Conservation (phyloP, 1,140 invertebrate genomes). For the Phortica variegata region DNA sequence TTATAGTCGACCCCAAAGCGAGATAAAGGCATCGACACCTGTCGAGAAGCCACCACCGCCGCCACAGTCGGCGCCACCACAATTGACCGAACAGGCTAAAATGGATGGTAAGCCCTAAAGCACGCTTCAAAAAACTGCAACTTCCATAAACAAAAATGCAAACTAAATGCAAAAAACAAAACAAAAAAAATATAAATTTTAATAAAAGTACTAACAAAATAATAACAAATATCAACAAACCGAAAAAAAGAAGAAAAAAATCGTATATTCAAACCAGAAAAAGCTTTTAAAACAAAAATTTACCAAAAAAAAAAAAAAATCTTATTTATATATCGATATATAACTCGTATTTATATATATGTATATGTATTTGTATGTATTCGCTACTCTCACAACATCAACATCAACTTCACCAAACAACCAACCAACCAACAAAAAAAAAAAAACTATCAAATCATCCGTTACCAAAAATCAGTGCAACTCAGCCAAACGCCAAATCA, state of each 20-base stretch:
- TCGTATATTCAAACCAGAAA: constrained; percentile 25
- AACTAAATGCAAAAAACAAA: constrained; percentile 13
- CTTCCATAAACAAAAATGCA: constrained; percentile 43
- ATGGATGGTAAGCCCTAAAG: constrained; percentile 56
- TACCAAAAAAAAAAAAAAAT: constrained; percentile 4
- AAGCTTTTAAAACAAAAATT: constrained; percentile 53
- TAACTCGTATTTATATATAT: constrained; percentile 52
- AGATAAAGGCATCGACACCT: constrained; percentile 69
- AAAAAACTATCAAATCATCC: constrained; percentile 10
- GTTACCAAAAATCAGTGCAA: background rate
- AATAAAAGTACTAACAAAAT: constrained; percentile 15
- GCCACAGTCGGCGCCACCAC: constrained; percentile 67
- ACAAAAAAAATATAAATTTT: constrained; percentile 21
- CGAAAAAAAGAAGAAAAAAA: constrained; percentile 8
- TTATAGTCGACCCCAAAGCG: constrained; percentile 67
- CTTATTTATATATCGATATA: constrained; percentile 42
- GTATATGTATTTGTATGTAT: constrained; percentile 47
- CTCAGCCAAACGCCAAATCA: no score
- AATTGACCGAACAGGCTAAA: constrained; percentile 61
- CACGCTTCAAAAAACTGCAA: constrained; percentile 54
- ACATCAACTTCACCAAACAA: constrained; percentile 1
- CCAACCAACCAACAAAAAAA: constrained; percentile 13
- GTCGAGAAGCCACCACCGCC: constrained; percentile 65
- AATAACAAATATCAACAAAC: constrained; percentile 6
- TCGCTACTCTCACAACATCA: constrained; percentile 52